phyloP scores from a whole-genome alignment of 2,888 invertebrate species.

The Euphydryas editha region DNA sequence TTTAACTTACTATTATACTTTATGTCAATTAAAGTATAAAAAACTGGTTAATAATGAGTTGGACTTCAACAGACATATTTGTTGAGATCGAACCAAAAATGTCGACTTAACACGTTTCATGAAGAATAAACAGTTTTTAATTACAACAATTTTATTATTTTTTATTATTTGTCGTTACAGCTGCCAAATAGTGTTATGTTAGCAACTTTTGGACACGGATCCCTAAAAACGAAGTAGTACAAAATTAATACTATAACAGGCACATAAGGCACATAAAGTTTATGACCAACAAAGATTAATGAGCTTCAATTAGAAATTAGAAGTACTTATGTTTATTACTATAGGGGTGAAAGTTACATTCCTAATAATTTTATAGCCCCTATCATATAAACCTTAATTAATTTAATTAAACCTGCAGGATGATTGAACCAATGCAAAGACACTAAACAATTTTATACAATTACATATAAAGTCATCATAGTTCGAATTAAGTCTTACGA shows the following conservation, averaged over 20 bases:
- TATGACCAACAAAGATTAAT: background rate
- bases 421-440: conserved; percentile 15
- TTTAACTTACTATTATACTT: background rate
- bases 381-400: conserved; percentile 30
- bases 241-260: background rate
- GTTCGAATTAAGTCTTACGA: conserved; percentile 8
- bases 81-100: too few species aligned
- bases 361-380: conserved; percentile 23
- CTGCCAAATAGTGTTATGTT: too few species aligned
- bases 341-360: conserved; percentile 11
- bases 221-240: background rate
- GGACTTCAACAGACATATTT: too few species aligned
- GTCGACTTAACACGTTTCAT: too few species aligned
- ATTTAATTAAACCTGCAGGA: conserved; percentile 29
- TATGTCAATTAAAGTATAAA: too few species aligned
- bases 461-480: background rate
- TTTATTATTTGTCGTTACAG: too few species aligned
- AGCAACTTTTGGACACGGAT: background rate
- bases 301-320: conserved; percentile 13
- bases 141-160: too few species aligned
- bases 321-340: conserved; percentile 15
- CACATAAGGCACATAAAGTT: background rate
- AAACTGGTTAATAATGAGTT: too few species aligned
- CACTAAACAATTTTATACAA: conserved; percentile 10
- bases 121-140: too few species aligned